phyloP scores from a whole-genome alignment of 2,888 invertebrate species.

The Vandiemenella viatica region DNA sequence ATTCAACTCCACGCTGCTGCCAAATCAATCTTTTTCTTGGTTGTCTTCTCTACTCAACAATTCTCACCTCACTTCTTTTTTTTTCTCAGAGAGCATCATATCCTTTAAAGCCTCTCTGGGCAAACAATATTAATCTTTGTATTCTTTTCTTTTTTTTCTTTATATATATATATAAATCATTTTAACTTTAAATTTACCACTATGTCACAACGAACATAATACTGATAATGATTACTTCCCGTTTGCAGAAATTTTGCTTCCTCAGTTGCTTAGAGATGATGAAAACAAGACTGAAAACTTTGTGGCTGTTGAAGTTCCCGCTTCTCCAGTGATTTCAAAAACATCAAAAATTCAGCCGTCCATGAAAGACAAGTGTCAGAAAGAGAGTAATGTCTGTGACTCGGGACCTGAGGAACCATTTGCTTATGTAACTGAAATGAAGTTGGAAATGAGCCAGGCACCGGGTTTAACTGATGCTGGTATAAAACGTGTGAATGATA shows the following conservation, averaged over 20 bases:
- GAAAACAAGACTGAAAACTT: neutral
- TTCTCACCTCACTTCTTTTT: no score
- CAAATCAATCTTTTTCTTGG: no score
- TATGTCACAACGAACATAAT: no score
- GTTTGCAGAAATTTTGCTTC: slow-evolving; percentile 14
- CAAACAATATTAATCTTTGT: no score
- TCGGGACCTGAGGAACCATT: slow-evolving; percentile 12
- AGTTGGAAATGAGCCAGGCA: slow-evolving; percentile 15
- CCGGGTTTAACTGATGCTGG: neutral
- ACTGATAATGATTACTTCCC: neutral
- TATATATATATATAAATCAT: no score
- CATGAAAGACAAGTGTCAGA: neutral
- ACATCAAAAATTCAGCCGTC: neutral
- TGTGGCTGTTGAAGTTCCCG: neutral
- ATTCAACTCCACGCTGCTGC: no score
- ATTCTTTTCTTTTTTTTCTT: no score
- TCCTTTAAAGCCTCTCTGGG: no score
- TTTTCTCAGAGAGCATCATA: no score
- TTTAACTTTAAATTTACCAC: no score
- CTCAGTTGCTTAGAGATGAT: slow-evolving; percentile 12
- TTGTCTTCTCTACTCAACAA: no score
- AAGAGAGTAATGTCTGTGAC: neutral
- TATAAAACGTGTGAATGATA: neutral
- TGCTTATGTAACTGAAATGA: slow-evolving; percentile 16
- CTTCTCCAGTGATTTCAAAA: neutral